Conservation (phyloP, 2,113 vertebrate genomes). For the Jacana jacana region DNA sequence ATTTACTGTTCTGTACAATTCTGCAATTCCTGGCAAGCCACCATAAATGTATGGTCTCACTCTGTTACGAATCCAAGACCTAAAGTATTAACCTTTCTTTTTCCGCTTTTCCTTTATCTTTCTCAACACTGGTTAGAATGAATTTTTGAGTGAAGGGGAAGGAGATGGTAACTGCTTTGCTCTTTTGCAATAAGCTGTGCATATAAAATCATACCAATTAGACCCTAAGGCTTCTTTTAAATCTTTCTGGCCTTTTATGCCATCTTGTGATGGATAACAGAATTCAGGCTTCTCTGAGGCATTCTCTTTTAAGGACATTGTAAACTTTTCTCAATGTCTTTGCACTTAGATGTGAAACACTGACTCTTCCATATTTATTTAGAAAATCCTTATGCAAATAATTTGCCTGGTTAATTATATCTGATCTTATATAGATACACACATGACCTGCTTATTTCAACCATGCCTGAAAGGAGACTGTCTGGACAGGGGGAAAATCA, state of each 20-base stretch:
- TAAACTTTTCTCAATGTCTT: neutral
- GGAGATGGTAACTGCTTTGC: neutral
- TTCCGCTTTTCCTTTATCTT: neutral
- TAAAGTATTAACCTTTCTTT: neutral
- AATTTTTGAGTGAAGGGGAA: slow-evolving; percentile 38
- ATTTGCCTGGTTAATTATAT: neutral
- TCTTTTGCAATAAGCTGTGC: neutral
- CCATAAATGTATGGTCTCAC: slow-evolving; percentile 2
- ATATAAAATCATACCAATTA: neutral
- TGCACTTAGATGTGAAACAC: neutral
- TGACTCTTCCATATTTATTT: neutral
- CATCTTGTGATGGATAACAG: neutral
- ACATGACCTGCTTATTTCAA: neutral
- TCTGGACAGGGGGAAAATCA: neutral
- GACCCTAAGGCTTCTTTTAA: neutral
- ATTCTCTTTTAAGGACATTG: neutral
- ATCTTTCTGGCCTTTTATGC: neutral
- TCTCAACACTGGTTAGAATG: neutral
- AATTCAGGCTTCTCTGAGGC: neutral
- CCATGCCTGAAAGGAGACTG: neutral
- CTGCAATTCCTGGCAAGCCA: slow-evolving; percentile 28
- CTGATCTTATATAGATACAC: neutral
- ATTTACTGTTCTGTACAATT: neutral
- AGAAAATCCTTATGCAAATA: neutral
- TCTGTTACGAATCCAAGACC: neutral